phyloP scores from a whole-genome alignment of 2,888 invertebrate species.

The Drosophila demipolita region DNA sequence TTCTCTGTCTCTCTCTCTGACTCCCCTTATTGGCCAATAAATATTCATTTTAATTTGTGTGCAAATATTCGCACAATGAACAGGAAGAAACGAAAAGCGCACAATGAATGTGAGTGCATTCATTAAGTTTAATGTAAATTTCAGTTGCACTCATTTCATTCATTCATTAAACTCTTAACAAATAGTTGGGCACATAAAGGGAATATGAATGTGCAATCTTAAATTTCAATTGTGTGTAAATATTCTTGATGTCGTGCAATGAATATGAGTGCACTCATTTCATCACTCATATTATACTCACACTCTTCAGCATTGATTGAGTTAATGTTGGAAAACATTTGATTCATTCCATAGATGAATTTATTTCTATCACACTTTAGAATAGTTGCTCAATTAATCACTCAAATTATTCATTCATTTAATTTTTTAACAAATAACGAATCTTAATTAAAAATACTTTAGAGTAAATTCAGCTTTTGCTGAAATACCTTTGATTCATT shows the following conservation, averaged over 20 bases:
- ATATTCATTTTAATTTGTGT: constrained; percentile 76
- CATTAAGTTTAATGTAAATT: constrained; percentile 33
- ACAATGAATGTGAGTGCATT: constrained; percentile 56
- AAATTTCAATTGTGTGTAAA: background rate
- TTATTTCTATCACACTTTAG: background rate
- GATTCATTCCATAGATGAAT: background rate
- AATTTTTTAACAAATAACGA: background rate
- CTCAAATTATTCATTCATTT: background rate
- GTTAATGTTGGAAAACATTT: background rate
- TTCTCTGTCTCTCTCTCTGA: background rate
- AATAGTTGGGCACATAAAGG: background rate
- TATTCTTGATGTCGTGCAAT: background rate
- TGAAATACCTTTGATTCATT: background rate
- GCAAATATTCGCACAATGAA: constrained; percentile 62
- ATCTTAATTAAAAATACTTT: background rate
- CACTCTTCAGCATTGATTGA: background rate
- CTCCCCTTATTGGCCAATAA: constrained; percentile 54
- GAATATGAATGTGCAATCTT: background rate
- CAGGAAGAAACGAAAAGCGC: constrained; percentile 56
- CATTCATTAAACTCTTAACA: background rate
- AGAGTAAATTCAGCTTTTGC: background rate
- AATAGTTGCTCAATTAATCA: background rate
- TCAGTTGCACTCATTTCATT: constrained; percentile 11
- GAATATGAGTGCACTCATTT: background rate
- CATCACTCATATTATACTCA: background rate